Percentiles rank a stretch among this genome's conserved stretches.
Conservation (phyloP, 2,113 vertebrate species). For the Mirza zaza region DNA sequence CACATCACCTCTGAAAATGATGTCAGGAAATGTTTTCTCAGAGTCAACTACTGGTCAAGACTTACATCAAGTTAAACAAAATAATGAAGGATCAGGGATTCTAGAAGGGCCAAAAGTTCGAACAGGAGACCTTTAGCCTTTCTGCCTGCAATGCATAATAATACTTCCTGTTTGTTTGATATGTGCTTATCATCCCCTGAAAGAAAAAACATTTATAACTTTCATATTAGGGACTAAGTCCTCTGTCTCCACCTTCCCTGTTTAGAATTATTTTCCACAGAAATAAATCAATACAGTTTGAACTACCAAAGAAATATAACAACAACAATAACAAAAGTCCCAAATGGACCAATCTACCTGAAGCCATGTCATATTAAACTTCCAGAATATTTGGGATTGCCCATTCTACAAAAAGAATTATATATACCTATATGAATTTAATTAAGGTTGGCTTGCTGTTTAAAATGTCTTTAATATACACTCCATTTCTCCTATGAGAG, state of each 20-base stretch:
- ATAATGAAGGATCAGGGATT: conserved; percentile 57
- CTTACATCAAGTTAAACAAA: conserved; percentile 67
- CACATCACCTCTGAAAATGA: conserved; percentile 55
- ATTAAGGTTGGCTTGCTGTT: conserved; percentile 80
- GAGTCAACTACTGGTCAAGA: conserved; percentile 55
- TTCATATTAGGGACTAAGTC: background rate
- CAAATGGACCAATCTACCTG: background rate
- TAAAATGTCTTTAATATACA: conserved; percentile 81
- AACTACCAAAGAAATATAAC: conserved; percentile 72
- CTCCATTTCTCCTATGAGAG: conserved; percentile 74
- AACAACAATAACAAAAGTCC: background rate
- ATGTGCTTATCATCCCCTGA: conserved; percentile 3
- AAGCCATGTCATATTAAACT: conserved; percentile 75
- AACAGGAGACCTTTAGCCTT: conserved; percentile 66
- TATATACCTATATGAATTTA: conserved; percentile 81
- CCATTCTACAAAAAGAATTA: conserved; percentile 77
- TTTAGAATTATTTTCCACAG: conserved; percentile 65
- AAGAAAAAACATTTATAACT: conserved; percentile 46
- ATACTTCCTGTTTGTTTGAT: conserved; percentile 70
- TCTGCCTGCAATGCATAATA: conserved; percentile 47
- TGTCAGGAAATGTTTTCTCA: conserved; percentile 63
- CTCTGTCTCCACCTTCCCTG: conserved; percentile 40
- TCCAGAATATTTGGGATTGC: conserved; percentile 73
- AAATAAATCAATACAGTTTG: conserved; percentile 67
- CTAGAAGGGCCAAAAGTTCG: conserved; percentile 53